Percentiles rank a stretch among this genome's conserved stretches.
phyloP scores from a whole-genome alignment of 2,113 vertebrate species.

The Aptenodytes patagonicus region DNA sequence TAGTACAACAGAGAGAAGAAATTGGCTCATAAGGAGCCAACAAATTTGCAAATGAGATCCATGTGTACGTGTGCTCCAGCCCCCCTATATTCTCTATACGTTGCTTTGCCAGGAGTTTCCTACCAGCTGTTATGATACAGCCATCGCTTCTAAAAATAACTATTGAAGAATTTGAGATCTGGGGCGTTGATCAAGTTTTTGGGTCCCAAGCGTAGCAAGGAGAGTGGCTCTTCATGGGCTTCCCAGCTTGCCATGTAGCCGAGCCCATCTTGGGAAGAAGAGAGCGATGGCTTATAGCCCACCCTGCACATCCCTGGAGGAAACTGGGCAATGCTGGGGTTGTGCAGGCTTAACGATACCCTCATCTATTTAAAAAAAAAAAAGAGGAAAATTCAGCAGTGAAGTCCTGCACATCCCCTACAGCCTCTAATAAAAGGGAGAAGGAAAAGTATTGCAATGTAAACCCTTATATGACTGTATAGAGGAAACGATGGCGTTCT shows the following conservation, averaged over 20 bases:
- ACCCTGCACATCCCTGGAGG: neutral
- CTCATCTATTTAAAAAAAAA: neutral
- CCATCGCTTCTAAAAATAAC: neutral
- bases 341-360: neutral
- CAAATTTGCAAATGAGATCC: neutral
- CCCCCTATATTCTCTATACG: fast-evolving
- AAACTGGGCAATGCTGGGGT: neutral
- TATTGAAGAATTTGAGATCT: neutral
- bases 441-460: neutral
- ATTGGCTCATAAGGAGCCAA: neutral
- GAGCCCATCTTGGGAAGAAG: neutral
- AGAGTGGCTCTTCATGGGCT: neutral
- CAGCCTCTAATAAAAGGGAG: neutral
- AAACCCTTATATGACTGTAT: neutral
- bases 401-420: neutral
- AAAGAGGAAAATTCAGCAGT: neutral
- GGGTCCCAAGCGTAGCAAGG: neutral
- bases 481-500: fast-evolving
- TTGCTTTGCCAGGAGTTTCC: neutral
- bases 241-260: neutral
- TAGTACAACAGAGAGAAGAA: neutral
- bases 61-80: neutral
- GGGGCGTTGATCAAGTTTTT: fast-evolving
- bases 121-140: neutral
- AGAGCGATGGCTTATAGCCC: neutral